Conservation (phyloP, 2,888 invertebrate species). For the Drosophila picticornis region DNA sequence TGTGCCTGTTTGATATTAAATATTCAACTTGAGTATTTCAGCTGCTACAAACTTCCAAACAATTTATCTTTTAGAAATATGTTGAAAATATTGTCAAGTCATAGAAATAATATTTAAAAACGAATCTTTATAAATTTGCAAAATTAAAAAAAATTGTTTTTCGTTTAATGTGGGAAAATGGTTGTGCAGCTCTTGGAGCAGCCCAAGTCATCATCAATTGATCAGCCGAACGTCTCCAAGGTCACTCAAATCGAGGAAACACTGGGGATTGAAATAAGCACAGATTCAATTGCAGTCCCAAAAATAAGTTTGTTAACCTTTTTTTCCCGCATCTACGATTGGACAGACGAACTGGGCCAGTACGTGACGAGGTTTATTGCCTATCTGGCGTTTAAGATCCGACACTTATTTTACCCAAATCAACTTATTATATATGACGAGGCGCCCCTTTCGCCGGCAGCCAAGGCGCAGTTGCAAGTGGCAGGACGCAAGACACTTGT, state of each 20-base stretch:
- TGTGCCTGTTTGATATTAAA: background rate
- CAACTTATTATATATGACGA: slow-evolving; percentile 27
- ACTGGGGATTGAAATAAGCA: background rate
- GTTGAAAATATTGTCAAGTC: background rate
- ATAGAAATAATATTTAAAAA: background rate
- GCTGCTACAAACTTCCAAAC: background rate
- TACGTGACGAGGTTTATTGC: slow-evolving; percentile 24
- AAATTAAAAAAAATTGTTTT: background rate
- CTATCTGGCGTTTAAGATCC: slow-evolving; percentile 17
- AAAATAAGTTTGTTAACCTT: background rate
- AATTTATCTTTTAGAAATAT: background rate
- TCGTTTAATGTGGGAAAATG: slow-evolving; percentile 30
- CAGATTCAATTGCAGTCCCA: background rate
- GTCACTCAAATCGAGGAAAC: background rate
- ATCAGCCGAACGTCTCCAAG: slow-evolving; percentile 9
- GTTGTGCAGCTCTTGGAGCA: slow-evolving; percentile 22
- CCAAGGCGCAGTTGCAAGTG: background rate
- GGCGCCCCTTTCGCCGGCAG: slow-evolving; percentile 30
- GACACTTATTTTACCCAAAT: background rate
- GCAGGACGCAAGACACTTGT: slow-evolving; percentile 53
- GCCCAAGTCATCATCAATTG: slow-evolving; percentile 8
- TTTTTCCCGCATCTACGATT: background rate
- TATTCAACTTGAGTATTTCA: background rate
- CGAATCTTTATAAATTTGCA: background rate
- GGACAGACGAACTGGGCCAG: slow-evolving; percentile 38